Evolutionary conservation across 30 jellyfish, hydroid and myxozoan genomes (phyloP).

Genomic region (Aurelia aurita complex sp. Pacific): DNA sequence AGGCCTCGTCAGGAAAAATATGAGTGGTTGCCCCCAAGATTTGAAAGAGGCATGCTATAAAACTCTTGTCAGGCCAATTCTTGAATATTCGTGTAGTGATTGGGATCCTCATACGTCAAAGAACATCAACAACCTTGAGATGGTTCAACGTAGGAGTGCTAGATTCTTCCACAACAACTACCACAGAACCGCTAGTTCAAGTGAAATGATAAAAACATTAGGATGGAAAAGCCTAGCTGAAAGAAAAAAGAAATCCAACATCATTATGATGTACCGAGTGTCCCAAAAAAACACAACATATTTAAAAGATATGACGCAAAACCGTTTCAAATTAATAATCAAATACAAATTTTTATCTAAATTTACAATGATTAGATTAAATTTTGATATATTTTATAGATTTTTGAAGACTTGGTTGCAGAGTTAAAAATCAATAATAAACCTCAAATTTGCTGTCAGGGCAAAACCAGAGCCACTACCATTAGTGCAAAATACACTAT

Average conservation of each 20-base stretch:
- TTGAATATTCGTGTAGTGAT: conserved; percentile 7
- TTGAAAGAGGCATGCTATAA: background rate
- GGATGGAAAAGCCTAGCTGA: conserved; percentile 16
- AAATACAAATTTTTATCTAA: no score
- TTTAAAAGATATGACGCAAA: no score
- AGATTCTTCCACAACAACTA: background rate
- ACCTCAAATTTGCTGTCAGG: no score
- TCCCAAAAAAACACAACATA: no score
- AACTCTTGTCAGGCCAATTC: conserved; percentile 7
- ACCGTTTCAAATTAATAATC: no score
- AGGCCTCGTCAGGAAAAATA: background rate
- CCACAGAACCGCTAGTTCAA: background rate
- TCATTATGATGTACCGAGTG: conserved; percentile 2
- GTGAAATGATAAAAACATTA: background rate
- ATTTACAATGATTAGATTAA: no score
- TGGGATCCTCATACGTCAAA: conserved; percentile 21
- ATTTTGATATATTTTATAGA: no score
- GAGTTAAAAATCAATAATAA: no score
- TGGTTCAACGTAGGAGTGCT: conserved; percentile 2
- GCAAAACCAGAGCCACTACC: no score
- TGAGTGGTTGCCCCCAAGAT: background rate
- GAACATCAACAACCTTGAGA: conserved; percentile 1
- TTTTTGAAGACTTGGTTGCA: no score
- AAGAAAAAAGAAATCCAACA: conserved; percentile 4
- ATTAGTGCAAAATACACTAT: no score